Evolutionary conservation across 2,113 vertebrate genomes (phyloP).

Genomic region (Phaethon lepturus): DNA sequence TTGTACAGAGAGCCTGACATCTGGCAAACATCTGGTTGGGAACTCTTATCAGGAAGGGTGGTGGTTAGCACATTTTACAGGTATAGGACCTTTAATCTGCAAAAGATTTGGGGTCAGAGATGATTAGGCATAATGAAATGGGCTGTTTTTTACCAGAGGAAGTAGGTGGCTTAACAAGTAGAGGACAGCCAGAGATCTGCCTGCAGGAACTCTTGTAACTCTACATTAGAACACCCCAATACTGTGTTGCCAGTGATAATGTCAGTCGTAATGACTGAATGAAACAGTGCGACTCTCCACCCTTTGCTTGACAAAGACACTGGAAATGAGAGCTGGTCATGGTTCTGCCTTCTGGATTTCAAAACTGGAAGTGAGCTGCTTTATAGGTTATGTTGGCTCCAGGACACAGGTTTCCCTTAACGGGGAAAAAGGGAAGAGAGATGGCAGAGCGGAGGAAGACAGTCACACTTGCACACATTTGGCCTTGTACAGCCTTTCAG

Average conservation of each 20-base stretch:
- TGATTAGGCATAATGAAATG: not conserved
- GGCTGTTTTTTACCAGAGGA: not conserved
- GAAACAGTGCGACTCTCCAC: not conserved
- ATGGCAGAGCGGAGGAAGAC: not conserved
- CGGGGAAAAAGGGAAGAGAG: not conserved
- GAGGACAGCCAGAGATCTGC: not conserved
- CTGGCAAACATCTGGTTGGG: slow-evolving; percentile 26
- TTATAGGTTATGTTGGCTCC: not conserved
- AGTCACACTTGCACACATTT: not conserved
- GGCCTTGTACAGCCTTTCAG: not conserved
- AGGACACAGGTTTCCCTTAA: not conserved
- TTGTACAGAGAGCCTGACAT: not conserved
- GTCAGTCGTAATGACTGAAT: not conserved
- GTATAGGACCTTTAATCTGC: slow-evolving; percentile 11
- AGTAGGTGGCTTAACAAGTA: not conserved
- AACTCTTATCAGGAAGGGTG: not conserved
- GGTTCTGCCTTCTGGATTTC: not conserved
- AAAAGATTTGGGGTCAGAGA: not conserved
- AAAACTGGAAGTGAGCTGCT: not conserved
- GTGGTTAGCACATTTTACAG: slow-evolving; percentile 2
- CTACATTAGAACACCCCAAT: not conserved
- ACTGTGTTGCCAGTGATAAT: not conserved
- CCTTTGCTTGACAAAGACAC: not conserved
- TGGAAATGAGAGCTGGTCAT: not conserved
- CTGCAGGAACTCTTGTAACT: not conserved